Percentiles rank a stretch among this genome's conserved stretches.
These are phyloP conservation scores for Plemyria rubiginata DNA, from an alignment of 2,888 invertebrate species.

Conservation along the genomic window DNA sequence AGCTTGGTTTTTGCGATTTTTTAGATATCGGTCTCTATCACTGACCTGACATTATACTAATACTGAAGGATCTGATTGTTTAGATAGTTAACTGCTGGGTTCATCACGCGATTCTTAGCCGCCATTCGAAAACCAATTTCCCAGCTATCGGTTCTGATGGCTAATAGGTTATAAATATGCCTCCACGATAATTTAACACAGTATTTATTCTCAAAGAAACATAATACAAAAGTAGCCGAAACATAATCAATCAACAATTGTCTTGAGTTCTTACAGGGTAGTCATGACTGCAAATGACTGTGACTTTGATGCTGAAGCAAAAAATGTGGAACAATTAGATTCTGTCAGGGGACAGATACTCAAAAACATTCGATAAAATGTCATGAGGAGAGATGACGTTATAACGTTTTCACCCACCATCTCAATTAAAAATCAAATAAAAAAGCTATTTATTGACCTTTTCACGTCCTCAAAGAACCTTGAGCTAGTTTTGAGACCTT, in stretches of 20 bases:
- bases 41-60: no score
- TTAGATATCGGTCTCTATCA: no score
- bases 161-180: background rate
- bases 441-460: no score
- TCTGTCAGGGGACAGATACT: background rate
- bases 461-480: no score
- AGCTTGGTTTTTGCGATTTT: no score
- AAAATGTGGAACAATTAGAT: constrained; percentile 59
- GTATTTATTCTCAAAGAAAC: constrained; percentile 30
- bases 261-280: constrained; percentile 40
- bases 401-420: background rate
- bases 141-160: background rate
- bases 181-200: constrained; percentile 8
- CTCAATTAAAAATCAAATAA: no score
- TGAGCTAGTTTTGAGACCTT: no score
- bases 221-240: constrained; percentile 45
- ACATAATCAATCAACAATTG: constrained; percentile 52
- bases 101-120: no score
- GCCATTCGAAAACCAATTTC: no score
- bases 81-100: no score
- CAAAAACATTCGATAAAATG: background rate
- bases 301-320: constrained; percentile 49
- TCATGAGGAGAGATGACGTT: background rate
- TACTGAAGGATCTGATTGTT: no score
- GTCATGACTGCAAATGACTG: constrained; percentile 33